Base-by-base conservation (phyloP, 1,140 invertebrate species). In the Daktulosphaira vitifoliae region DNA sequence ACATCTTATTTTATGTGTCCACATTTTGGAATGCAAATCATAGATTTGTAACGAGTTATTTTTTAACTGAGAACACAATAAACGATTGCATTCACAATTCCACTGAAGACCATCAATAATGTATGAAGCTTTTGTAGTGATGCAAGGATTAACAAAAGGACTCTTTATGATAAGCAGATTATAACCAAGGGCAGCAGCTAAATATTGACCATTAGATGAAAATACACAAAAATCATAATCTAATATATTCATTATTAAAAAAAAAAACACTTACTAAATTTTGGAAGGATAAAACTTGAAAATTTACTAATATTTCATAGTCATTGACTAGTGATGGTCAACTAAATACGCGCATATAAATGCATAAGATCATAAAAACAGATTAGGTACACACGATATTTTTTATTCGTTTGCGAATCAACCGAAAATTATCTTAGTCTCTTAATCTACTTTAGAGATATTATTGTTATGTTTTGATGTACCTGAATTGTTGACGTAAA, bases 401-500 rank as follows among this genome's bases (percentile, higher is more conserved):
- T n/a, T n/a, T n/a, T n/a, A n/a, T n/a, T n/a, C n/a, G n/a, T n/a
- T n/a, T n/a, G n/a, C n/a, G n/a, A n/a, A n/a, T n/a, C n/a, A n/a
- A n/a, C n/a, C n/a, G n/a, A n/a, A n/a, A n/a, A n/a, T n/a, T n/a
- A n/a, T n/a, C n/a, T n/a, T n/a, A n/a, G n/a, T n/a, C n/a, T n/a
- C n/a, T n/a, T n/a, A n/a, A n/a, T n/a, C n/a, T n/a, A n/a, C n/a
- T n/a, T n/a, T n/a, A n/a, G n/a, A n/a, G n/a, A n/a, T n/a, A n/a
- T n/a, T n/a, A n/a, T n/a, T n/a, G n/a, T n/a, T n/a, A n/a, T n/a
- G n/a, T n/a, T n/a, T n/a, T n/a, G n/a, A n/a, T n/a, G n/a, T 59
- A 62, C 56, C 54, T 62, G 42, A 48, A 62, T 62, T 62, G 56
- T 62, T 62, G 56, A 48, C 16, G 56, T 25, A 48, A 62, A 48